phyloP scores from a whole-genome alignment of 37 sponge, comb jelly and placozoan species.

The Cladorhizidae sp. region DNA sequence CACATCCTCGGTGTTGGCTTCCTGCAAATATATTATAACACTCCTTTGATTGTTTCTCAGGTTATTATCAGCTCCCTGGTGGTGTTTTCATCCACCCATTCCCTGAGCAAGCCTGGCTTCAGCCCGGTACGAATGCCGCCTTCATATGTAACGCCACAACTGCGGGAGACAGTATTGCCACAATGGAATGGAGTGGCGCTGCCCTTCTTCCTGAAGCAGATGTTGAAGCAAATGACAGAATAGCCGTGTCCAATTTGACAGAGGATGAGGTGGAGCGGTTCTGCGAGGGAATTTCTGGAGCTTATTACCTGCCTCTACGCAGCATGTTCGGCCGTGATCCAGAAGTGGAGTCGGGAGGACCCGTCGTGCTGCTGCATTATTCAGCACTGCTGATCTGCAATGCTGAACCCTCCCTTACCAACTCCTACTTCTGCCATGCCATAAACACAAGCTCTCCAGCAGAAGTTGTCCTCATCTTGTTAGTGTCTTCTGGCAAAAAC shows the following conservation, averaged over 20 bases:
- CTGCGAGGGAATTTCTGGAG: neutral
- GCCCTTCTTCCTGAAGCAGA: neutral
- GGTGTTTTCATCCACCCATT: neutral
- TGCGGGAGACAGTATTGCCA: neutral
- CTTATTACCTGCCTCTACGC: neutral
- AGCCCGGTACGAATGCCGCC: neutral
- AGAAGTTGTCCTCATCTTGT: neutral
- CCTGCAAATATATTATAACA: too few species aligned
- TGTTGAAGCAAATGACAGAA: neutral
- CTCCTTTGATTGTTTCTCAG: neutral
- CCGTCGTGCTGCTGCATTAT: neutral
- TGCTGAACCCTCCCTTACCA: neutral
- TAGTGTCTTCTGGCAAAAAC: neutral
- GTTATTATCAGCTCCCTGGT: neutral
- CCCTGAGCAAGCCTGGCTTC: neutral
- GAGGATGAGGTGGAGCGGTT: neutral
- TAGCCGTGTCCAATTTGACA: neutral
- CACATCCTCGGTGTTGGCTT: too few species aligned
- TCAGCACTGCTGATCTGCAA: constrained; percentile 6
- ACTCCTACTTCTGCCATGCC: neutral
- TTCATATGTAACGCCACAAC: constrained; percentile 18
- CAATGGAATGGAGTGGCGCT: neutral
- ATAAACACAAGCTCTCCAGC: neutral
- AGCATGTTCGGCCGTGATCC: neutral
- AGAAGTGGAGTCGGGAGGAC: neutral